Percentiles rank a stretch among this genome's conserved stretches.
phyloP scores from a whole-genome alignment of 2,113 vertebrate genomes.

The Dipodomys spectabilis region DNA sequence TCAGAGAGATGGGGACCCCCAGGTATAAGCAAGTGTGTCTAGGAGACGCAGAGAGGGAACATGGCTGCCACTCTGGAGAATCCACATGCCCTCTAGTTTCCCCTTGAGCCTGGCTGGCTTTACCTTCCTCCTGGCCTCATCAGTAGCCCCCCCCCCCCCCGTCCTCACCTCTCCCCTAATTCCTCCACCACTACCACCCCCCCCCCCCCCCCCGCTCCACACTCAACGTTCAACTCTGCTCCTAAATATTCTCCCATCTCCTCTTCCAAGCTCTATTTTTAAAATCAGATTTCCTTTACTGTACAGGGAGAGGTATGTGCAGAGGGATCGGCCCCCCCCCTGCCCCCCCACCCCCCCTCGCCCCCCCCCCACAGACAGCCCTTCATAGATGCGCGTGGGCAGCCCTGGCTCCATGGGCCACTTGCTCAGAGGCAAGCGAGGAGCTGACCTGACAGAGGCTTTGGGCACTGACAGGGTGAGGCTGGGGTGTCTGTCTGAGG shows the following conservation, averaged over 20 bases:
- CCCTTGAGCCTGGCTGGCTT: fast-evolving
- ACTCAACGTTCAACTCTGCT: constrained; percentile 42
- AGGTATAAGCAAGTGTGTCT: fast-evolving
- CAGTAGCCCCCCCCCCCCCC: neutral
- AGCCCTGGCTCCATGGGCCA: constrained; percentile 56
- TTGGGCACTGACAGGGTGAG: constrained; percentile 63
- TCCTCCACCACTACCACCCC: neutral
- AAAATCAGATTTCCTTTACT: constrained; percentile 76
- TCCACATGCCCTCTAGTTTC: fast-evolving
- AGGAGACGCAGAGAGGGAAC: neutral
- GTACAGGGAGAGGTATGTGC: constrained; percentile 64
- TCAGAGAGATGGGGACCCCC: neutral
- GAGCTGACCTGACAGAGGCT: constrained; percentile 25
- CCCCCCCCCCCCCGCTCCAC: neutral
- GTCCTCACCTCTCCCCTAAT: constrained; percentile 59
- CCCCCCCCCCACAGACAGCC: neutral
- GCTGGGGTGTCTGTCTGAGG: constrained; percentile 46
- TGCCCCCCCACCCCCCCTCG: fast-evolving
- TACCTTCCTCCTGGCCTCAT: neutral
- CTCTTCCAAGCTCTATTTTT: constrained; percentile 81
- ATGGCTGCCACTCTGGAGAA: fast-evolving
- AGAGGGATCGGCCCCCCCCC: constrained; percentile 44
- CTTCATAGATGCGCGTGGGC: constrained; percentile 58
- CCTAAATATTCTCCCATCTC: constrained; percentile 66
- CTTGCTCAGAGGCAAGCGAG: constrained; percentile 51